phyloP scores from a whole-genome alignment of 2,113 vertebrate genomes.

The Saccopteryx leptura region DNA sequence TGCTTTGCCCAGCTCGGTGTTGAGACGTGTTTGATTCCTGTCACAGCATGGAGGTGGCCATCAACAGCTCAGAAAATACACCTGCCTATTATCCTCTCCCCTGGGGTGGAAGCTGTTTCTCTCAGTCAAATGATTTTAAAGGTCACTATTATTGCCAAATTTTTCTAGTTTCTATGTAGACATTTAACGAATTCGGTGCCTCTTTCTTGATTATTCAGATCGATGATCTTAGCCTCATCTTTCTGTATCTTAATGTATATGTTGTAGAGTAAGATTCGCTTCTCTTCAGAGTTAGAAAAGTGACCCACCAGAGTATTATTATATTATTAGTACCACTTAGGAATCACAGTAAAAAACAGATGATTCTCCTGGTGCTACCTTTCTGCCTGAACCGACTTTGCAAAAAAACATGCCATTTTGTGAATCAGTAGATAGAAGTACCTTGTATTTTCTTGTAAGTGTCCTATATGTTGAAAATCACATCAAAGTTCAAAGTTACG shows the following conservation, averaged over 20 bases:
- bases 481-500: background rate
- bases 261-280: background rate
- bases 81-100: background rate
- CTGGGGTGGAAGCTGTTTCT: background rate
- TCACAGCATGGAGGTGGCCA: background rate
- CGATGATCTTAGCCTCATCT: background rate
- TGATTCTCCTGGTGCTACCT: background rate
- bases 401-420: background rate
- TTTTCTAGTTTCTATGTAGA: background rate
- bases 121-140: background rate
- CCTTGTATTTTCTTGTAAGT: background rate
- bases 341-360: background rate
- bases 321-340: background rate
- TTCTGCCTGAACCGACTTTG: background rate
- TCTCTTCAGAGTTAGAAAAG: conserved; percentile 8
- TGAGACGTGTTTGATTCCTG: background rate
- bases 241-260: background rate
- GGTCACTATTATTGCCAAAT: background rate
- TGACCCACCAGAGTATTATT: background rate
- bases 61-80: background rate
- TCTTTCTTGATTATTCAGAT: background rate
- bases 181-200: background rate
- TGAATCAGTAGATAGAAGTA: background rate
- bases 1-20: background rate
- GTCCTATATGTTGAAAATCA: background rate